Evolutionary conservation across 2,888 invertebrate species (phyloP).

Genomic region (Apomyelois bistriatella): DNA sequence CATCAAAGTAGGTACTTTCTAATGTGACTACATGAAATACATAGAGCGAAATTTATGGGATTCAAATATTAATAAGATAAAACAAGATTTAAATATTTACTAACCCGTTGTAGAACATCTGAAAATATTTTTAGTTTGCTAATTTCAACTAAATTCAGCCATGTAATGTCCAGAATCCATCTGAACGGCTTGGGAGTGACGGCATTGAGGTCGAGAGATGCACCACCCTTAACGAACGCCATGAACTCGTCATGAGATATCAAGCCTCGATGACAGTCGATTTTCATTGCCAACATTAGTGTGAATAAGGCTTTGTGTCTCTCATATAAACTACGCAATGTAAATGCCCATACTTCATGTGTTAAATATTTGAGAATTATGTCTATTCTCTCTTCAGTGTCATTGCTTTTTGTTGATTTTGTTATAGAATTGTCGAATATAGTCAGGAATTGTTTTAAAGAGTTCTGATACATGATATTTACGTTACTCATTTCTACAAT

Average conservation of each 20-base stretch:
- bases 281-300: conserved; percentile 96
- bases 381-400: conserved; percentile 91
- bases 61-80: no score
- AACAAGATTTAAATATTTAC: conserved; percentile 18
- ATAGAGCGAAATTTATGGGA: no score
- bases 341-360: conserved; percentile 95
- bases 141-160: conserved; percentile 97
- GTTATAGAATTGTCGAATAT: conserved; percentile 97
- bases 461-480: conserved; percentile 98
- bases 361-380: conserved; percentile 95
- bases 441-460: conserved; percentile 94
- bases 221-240: conserved; percentile 97
- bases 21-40: no score
- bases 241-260: conserved; percentile 95
- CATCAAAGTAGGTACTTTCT: no score
- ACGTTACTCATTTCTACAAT: conserved; percentile 99
- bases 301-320: conserved; percentile 96
- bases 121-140: conserved; percentile 90
- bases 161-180: conserved; percentile 97
- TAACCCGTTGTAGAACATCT: conserved; percentile 87
- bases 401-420: conserved; percentile 90
- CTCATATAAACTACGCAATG: conserved; percentile 94
- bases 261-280: conserved; percentile 89
- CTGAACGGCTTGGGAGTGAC: conserved; percentile 95
- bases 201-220: conserved; percentile 95